These are phyloP conservation scores for Sycophila sp. DNA, from an alignment of 1,140 invertebrate species.

Conservation along the genomic window DNA sequence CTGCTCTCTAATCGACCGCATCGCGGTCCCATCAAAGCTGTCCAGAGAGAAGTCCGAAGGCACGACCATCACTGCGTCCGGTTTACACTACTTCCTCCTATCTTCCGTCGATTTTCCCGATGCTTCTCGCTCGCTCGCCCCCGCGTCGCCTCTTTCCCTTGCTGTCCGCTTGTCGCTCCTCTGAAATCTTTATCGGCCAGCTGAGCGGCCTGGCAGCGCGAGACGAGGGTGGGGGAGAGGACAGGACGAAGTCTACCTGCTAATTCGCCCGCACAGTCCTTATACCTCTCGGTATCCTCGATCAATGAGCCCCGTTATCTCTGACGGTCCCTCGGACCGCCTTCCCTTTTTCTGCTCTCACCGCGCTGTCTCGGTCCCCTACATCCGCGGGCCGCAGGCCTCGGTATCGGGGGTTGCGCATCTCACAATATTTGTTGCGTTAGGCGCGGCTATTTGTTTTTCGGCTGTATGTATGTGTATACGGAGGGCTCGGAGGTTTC, in stretches of 20 bases:
- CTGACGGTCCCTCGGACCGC: neutral
- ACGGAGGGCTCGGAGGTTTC: neutral
- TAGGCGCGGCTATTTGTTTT: constrained; percentile 22
- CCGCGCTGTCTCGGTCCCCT: neutral
- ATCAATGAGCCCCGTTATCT: constrained; percentile 38
- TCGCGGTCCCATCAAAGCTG: neutral
- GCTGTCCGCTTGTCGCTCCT: constrained; percentile 25
- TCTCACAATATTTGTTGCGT: constrained; percentile 58
- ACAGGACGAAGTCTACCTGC: constrained; percentile 30
- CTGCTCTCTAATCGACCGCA: neutral
- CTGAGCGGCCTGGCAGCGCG: neutral
- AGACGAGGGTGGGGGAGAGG: neutral
- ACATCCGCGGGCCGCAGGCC: neutral
- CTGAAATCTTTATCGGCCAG: constrained; percentile 29
- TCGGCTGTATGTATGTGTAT: neutral
- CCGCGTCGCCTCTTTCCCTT: too few relatives aligned
- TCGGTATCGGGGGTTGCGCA: constrained; percentile 17
- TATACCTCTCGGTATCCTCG: constrained; percentile 7
- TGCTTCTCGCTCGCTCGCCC: too few relatives aligned
- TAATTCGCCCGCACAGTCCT: constrained; percentile 28
- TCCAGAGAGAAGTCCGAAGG: neutral
- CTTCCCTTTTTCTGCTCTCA: neutral
- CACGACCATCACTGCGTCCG: constrained; percentile 22
- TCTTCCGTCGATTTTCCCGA: neutral
- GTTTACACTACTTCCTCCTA: neutral